Base-by-base conservation (phyloP, 1,140 invertebrate genomes). In the Heliconius hewitsoni region DNA sequence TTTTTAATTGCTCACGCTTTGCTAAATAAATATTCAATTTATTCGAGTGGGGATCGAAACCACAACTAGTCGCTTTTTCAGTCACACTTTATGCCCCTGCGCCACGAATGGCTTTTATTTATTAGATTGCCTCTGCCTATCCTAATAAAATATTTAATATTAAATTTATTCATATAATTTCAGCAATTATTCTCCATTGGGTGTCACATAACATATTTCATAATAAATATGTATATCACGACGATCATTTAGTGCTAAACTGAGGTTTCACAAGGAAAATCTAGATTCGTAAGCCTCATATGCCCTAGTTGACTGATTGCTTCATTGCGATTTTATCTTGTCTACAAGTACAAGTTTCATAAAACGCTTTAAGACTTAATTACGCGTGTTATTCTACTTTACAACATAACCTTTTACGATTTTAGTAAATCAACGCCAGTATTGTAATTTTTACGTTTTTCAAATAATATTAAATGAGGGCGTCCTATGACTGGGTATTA, bases 231-330 rank as follows among this genome's bases (percentile, higher is more conserved):
- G 13, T n/a, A 66, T 66, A 66, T 30, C 60, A 11, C 60, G 60
- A 66, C 27, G 60, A 66, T 66, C 27, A 66, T 30, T 66, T 66
- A 60, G 60, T 76, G 18, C 74, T 71, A 8, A 66, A 76, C n/a
- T n/a, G 11, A 37, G 19, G 57, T 76, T 76, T 76, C 74, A 76
- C 60, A 76, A 50, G 23, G 19, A 76, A 52, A 55, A 76, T 57
- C 74, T 76, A 76, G 57, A 76, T 50, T 76, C 57, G 11, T 60
- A 16, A n/a, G n/a, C 74, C 74, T 76, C 60, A 50, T 76, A 71
- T 50, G 74, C 34, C 60, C 60, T 60, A 75, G 39, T 75, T 75
- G 19, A 75, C 50, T 70, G 39, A 50, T 76, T 76, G 74, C 74
- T 70, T 27, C 74, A 76, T 46, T 70, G 57, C n/a, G 74, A 76